These are phyloP conservation scores for Bombus breviceps DNA, from an alignment of 1,140 invertebrate species.

Conservation along the genomic window DNA sequence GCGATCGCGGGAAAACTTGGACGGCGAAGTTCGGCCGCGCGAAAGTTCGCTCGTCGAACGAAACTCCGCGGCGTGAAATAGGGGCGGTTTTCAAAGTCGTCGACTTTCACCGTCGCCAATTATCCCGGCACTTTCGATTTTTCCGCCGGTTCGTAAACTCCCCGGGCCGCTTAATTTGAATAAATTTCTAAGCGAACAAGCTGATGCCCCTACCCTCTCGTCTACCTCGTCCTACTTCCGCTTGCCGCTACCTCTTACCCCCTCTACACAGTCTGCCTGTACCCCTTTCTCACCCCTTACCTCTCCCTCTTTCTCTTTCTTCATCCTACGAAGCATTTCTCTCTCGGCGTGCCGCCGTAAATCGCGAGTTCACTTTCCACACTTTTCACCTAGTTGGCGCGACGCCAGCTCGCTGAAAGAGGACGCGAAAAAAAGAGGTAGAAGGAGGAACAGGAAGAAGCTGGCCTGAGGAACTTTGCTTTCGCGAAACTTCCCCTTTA, in stretches of 20 bases:
- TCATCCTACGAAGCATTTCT: background rate
- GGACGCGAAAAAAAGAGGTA: slow-evolving; percentile 44
- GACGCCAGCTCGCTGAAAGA: slow-evolving; percentile 71
- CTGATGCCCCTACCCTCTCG: background rate
- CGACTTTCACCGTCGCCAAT: slow-evolving; percentile 74
- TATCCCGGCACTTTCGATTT: slow-evolving; percentile 73
- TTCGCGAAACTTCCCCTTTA: slow-evolving; percentile 82
- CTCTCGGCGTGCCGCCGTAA: slow-evolving; percentile 68
- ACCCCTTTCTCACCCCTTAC: slow-evolving; percentile 6
- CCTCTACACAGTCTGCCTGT: background rate
- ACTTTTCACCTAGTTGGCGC: slow-evolving; percentile 82
- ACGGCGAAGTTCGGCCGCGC: slow-evolving; percentile 47
- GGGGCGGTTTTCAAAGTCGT: slow-evolving; percentile 67
- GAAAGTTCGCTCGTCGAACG: slow-evolving; percentile 66
- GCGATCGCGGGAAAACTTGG: slow-evolving; percentile 59
- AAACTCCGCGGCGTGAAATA: slow-evolving; percentile 63
- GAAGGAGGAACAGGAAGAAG: slow-evolving; percentile 53
- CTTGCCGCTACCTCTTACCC: background rate
- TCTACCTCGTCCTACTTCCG: slow-evolving; percentile 42
- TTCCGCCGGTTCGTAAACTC: slow-evolving; percentile 62
- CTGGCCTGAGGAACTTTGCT: slow-evolving; percentile 74
- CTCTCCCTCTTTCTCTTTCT: background rate
- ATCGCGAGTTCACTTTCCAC: slow-evolving; percentile 80
- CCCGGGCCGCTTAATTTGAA: slow-evolving; percentile 74
- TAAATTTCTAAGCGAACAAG: slow-evolving; percentile 76